Evolutionary conservation across 2,797 vertebrate species (phyloP), one percentile per base, ranked within the genome.

Genomic region (Ctenochaetus hawaiiensis): DNA sequence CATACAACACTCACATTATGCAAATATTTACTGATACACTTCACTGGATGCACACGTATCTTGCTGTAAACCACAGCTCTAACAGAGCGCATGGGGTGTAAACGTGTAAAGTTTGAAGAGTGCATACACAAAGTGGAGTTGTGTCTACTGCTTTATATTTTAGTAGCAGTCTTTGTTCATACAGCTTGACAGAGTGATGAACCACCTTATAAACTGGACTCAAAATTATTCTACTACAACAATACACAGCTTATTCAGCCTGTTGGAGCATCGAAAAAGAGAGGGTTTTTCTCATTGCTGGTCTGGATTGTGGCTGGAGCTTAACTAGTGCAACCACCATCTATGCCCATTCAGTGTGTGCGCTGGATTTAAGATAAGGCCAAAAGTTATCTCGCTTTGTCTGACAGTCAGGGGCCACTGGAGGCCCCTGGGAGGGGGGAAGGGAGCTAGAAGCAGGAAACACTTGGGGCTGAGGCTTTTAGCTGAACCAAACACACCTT

Each of bases 201-300:
- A 69, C 67, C 62, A 72, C 66, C 68, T 69, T 45, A 81, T 53
- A 65, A 68, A 69, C 54, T 62, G 72, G 66, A 75, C 72, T 80
- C 49, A 23, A 57, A 71, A 58, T 61, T 67, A 75, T 67, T 75
- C 73, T 72, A 59, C 63, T 51, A 0, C 64, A 76, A 90, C 84
- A 91, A 86, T 76, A 43, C 63, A 1, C 34, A 16, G 75, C 48
- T 54, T 77, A 71, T 77, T 80, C 76, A 56, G 64, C 49, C 70
- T n/a, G 54, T 78, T 56, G 54, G 54, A 76, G 6, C 22, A 65
- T 22, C 75, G 57, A 7, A 54, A 70, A 67, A 67, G 74, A 41
- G 30, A 34, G 30, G 60, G 20, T n/a, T 72, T 74, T 71, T 79
- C 49, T 76, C 68, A 57, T 48, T n/a, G 70, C 16, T 75, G 47